A percentile compares a stretch with the other conserved stretches of the same genome.
Conservation (phyloP, 2,113 vertebrate species). For the Campylorhamphus procurvoides region DNA sequence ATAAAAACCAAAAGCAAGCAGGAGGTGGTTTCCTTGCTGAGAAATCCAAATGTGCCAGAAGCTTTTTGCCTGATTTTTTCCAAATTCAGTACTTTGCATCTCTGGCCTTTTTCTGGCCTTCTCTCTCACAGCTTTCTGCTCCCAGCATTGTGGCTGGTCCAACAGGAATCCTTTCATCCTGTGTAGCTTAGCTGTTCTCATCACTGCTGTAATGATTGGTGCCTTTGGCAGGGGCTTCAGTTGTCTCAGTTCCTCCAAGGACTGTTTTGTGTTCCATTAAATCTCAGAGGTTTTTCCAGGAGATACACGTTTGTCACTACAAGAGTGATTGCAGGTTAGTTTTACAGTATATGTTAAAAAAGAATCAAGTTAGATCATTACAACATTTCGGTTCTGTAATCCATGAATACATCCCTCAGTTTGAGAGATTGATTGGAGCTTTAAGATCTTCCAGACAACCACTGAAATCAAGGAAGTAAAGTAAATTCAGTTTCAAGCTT, state of each 20-base stretch:
- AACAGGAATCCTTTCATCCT: slow-evolving; percentile 4
- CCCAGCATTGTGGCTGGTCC: not conserved
- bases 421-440: not conserved
- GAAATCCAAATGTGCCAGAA: slow-evolving; percentile 2
- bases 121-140: not conserved
- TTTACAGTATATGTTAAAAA: not conserved
- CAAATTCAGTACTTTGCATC: not conserved
- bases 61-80: not conserved
- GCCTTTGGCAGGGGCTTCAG: not conserved
- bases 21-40: not conserved
- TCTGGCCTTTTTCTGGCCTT: not conserved
- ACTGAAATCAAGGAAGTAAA: slow-evolving; percentile 2
- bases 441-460: not conserved
- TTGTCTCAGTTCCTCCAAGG: not conserved
- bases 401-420: not conserved
- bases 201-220: not conserved
- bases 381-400: not conserved
- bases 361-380: not conserved
- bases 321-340: not conserved
- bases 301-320: not conserved
- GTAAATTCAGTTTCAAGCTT: not conserved
- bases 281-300: not conserved
- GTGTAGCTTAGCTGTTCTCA: not conserved
- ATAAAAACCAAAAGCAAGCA: not conserved
- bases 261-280: not conserved